Evolutionary conservation across 2,113 vertebrate species (phyloP), one percentile per base, ranked within the genome.

Genomic region (Aviceda subcristata): DNA sequence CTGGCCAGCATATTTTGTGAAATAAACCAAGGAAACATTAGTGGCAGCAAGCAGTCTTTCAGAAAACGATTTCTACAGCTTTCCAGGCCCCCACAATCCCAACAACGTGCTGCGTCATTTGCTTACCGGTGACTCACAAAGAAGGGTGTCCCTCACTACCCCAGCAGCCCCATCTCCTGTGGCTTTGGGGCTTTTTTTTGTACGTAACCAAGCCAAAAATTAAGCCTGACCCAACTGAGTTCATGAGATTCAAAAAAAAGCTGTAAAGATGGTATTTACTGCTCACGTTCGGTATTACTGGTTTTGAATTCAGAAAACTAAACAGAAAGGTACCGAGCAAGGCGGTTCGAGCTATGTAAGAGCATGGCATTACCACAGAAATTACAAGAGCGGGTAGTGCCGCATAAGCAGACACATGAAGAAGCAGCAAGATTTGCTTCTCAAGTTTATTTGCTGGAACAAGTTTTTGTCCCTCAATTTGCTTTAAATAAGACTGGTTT

Each of bases 311-410:
- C 71, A 76, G 21, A 55, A 85, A 55, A 59, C 23, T 68, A 55
- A 72, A 59, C 5, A 75, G 76, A 66, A 75, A 68, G 48, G 29
- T 39, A 32, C 36, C 2, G 4, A 81, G 50, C 36, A 67, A 83
- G 19, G 46, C 15, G 41, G 34, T 41, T 5, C 0, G 0, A 80
- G 75, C n/a, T 24, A 11, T 0, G 0, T 2, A 21, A 84, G 39
- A 87, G 12, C 12, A 30, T 1, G 2, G 45, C 19, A 10, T 23
- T 32, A 32, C 43, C 10, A 9, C 46, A 67, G 41, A 53, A 85
- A 34, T 32, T 1, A 16, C 36, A 41, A 19, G 12, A 64, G 39
- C 0, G 22, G 50, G 36, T 20, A 82, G 64, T 2, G 0, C 43
- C 38, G 26, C 30, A 2, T 9, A 27, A 84, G 56, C 1, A 1